Conservation (phyloP, 2,113 vertebrate genomes). For the Arvicanthis niloticus region DNA sequence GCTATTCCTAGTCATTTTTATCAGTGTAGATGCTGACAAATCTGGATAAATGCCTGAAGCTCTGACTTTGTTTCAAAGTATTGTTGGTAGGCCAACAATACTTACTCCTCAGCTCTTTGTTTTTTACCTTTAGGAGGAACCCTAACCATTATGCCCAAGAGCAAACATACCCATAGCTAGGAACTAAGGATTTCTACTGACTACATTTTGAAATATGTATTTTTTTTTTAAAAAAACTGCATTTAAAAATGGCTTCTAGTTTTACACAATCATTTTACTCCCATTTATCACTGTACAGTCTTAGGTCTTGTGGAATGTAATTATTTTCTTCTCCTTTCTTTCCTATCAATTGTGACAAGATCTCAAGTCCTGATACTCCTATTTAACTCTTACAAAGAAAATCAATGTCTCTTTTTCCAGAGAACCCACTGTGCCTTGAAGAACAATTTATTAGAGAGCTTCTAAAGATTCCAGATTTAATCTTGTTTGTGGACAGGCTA, state of each 20-base stretch:
- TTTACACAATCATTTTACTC: background rate
- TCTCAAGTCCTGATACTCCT: background rate
- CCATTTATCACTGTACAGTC: background rate
- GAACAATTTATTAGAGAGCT: background rate
- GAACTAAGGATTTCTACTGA: background rate
- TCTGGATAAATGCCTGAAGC: background rate
- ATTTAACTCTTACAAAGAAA: background rate
- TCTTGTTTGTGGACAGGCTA: background rate
- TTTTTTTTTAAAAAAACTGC: background rate
- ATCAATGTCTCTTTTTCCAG: background rate
- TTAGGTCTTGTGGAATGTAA: background rate
- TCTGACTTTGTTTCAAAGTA: background rate
- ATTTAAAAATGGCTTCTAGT: rapidly evolving
- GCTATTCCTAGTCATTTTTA: background rate
- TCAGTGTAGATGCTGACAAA: background rate
- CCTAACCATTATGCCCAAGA: background rate
- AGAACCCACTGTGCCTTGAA: background rate
- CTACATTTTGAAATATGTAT: background rate
- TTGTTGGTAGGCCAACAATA: background rate
- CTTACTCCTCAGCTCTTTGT: background rate
- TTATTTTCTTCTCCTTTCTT: background rate
- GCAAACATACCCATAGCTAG: background rate
- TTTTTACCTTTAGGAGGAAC: background rate
- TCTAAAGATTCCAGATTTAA: slow-evolving; percentile 17
- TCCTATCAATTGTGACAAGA: background rate